Evolutionary conservation across 2,113 vertebrate species (phyloP).

Genomic region (Bombycilla garrulus): DNA sequence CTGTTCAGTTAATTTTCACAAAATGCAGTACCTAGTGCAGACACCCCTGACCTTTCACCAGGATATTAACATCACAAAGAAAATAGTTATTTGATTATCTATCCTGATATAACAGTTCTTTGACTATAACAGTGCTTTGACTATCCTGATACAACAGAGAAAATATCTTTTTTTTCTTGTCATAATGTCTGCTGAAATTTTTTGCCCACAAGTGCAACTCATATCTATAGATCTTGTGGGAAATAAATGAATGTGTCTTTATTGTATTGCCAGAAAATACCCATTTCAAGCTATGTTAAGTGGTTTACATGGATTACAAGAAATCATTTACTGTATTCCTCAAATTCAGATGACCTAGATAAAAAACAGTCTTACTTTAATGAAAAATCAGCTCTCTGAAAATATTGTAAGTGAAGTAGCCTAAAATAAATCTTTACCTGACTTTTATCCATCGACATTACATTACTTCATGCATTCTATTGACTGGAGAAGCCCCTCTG

Average conservation of each 20-base stretch:
- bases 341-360: background rate
- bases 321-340: background rate
- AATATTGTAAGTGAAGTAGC: background rate
- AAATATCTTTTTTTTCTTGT: background rate
- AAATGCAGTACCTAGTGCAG: background rate
- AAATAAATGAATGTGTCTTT: background rate
- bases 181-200: background rate
- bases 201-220: background rate
- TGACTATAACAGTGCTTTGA: too few species aligned
- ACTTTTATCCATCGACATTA: background rate
- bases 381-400: background rate
- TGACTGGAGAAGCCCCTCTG: background rate
- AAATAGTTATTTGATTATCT: background rate
- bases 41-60: background rate
- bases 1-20: background rate
- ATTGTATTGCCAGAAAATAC: background rate
- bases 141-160: background rate
- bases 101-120: too few species aligned
- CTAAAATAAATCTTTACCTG: background rate
- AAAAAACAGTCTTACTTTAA: background rate
- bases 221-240: background rate
- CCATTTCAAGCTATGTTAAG: background rate
- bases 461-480: background rate
- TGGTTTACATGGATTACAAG: background rate
- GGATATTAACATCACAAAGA: background rate